Conservation (phyloP, 2,113 vertebrate genomes). For the Herpetotheres cachinnans region DNA sequence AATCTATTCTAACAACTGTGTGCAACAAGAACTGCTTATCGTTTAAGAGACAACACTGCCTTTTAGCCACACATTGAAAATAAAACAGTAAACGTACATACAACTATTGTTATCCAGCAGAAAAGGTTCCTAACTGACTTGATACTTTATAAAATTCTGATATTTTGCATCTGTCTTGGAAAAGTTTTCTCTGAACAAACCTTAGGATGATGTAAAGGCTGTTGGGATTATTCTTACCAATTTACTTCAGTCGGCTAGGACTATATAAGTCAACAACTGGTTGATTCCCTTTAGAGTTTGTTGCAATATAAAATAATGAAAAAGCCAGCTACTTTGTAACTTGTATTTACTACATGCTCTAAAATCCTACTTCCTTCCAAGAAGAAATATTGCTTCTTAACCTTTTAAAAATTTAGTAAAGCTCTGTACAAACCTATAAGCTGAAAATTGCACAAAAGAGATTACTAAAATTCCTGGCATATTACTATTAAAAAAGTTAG, state of each 20-base stretch:
- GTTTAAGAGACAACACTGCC: neutral
- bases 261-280: neutral
- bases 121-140: neutral
- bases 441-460: neutral
- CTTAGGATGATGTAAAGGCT: neutral
- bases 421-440: neutral
- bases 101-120: neutral
- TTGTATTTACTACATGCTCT: neutral
- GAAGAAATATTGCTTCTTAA: neutral
- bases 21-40: neutral
- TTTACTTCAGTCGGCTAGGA: neutral
- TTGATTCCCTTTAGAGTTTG: neutral
- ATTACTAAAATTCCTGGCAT: constrained; percentile 10
- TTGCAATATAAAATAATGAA: neutral
- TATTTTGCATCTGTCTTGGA: neutral
- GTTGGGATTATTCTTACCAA: neutral
- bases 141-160: neutral
- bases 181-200: constrained; percentile 13
- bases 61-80: constrained; percentile 29
- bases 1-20: neutral
- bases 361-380: neutral
- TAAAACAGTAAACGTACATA: neutral
- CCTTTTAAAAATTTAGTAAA: neutral
- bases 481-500: neutral
- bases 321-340: neutral